Conservation (phyloP, 1,140 invertebrate species). For the Trialeurodes vaporariorum region DNA sequence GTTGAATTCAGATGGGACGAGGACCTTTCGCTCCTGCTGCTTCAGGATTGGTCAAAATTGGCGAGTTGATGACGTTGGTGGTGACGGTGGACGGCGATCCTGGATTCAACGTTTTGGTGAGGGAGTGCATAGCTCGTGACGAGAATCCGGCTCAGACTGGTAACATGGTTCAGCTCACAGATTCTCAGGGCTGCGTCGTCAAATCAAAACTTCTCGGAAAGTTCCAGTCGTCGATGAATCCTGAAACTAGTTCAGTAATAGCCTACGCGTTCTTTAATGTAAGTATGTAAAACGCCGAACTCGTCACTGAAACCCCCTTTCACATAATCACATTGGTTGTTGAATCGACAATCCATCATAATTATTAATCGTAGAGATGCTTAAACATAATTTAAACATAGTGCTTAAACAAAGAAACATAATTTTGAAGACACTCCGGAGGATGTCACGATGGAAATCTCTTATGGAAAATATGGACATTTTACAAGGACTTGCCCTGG, state of each 20-base stretch:
- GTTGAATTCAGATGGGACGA: conserved; percentile 46
- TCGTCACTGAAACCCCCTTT: too few relatives aligned
- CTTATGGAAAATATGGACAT: too few relatives aligned
- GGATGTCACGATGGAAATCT: too few relatives aligned
- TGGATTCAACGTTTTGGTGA: conserved; percentile 63
- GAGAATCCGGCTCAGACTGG: conserved; percentile 34
- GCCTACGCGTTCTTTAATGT: conserved; percentile 64
- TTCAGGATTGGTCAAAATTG: conserved; percentile 67
- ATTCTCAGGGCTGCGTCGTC: conserved; percentile 62
- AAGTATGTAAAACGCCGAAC: too few relatives aligned
- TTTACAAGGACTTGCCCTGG: too few relatives aligned
- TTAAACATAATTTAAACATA: too few relatives aligned
- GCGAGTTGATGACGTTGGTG: conserved; percentile 69
- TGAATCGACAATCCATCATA: too few relatives aligned
- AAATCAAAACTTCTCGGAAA: conserved; percentile 71
- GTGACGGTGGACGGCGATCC: conserved; percentile 67
- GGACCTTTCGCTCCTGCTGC: conserved; percentile 64
- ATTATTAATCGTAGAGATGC: too few relatives aligned
- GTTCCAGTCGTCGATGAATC: conserved; percentile 66
- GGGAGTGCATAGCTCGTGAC: conserved; percentile 64
- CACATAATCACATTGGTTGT: too few relatives aligned
- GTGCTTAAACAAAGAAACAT: too few relatives aligned
- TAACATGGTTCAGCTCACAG: conserved; percentile 56
- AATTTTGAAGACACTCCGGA: too few relatives aligned
- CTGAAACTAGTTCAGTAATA: conserved; percentile 56